Evolutionary conservation across 2,797 vertebrate genomes (phyloP).

Genomic region (Bovichtus variegatus): DNA sequence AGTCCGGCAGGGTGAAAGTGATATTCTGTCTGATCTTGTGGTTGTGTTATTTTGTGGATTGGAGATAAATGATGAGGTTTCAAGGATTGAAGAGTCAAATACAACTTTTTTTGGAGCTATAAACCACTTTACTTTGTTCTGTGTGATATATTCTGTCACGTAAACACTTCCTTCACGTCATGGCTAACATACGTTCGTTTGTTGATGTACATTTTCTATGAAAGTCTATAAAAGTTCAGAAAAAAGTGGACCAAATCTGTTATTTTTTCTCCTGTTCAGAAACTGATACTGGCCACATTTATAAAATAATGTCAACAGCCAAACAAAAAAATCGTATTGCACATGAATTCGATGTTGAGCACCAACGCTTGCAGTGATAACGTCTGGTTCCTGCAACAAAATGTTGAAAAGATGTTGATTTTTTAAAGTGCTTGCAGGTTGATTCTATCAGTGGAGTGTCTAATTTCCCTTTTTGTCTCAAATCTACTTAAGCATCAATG

Average conservation of each 20-base stretch:
- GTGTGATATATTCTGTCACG: neutral
- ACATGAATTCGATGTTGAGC: no score
- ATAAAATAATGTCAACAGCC: no score
- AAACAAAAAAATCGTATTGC: no score
- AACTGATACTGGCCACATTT: no score
- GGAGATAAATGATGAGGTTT: neutral
- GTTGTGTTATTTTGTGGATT: neutral
- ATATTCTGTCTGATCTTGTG: neutral
- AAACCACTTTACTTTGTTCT: neutral
- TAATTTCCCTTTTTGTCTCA: slow-evolving; percentile 28
- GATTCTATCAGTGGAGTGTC: neutral
- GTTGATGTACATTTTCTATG: neutral
- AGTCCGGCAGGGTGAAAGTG: neutral
- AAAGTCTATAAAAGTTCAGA: neutral
- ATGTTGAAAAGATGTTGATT: slow-evolving; percentile 21
- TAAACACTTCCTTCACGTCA: neutral
- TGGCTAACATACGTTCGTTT: neutral
- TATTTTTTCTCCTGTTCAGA: no score
- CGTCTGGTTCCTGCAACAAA: slow-evolving; percentile 5
- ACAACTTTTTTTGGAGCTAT: neutral
- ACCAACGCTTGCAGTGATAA: no score
- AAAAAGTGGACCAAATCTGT: no score
- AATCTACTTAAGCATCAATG: slow-evolving; percentile 5
- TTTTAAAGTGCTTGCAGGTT: slow-evolving; percentile 38
- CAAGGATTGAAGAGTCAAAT: neutral